Evolutionary conservation across 2,113 vertebrate species (phyloP), one percentile per base, ranked within the genome.

Genomic region (Perca flavescens): DNA sequence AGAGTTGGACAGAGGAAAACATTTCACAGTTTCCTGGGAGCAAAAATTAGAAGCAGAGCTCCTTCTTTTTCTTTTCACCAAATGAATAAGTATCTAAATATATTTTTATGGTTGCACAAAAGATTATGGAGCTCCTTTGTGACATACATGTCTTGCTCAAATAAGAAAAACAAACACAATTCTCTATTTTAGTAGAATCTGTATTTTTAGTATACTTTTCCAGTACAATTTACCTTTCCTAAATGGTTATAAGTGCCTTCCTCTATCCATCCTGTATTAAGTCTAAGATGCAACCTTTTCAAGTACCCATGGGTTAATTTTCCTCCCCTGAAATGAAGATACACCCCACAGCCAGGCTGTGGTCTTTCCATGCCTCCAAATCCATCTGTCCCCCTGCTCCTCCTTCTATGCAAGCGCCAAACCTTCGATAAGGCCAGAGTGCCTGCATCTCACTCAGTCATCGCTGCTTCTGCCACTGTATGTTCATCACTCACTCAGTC

Each of bases 401-500:
- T 69, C 47, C 72, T 71, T 62, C 80, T 56, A 16, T 50, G 43
- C 82, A 80, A 69, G 68, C 69, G 67, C 86, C 54, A 79, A 70
- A 83, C 66, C 82, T n/a, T 76, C 2, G 19, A 16, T 76, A 70
- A 74, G 78, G 85, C 75, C 84, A 25, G 3, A 82, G 81, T 52
- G 83, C 88, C 85, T 79, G 80, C 80, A 84, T 90, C 79, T 77
- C 80, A 73, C 73, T 83, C 79, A 74, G 77, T 88, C 88, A 90
- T 89, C 68, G 19, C 76, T 79, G 69, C 80, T 68, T 77, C 91
- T 92, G 89, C 91, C 92, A 92, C 83, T 91, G 71, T 78, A 71
- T 89, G 92, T 94, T 91, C 85, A 91, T 94, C 89, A 91, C 46
- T 93, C 86, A 82, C 89, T 60, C 73, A 52, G 83, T 50, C 62